Percentiles rank a stretch among this genome's conserved stretches.
Conservation (phyloP, 1,140 invertebrate genomes). For the Mya arenaria region DNA sequence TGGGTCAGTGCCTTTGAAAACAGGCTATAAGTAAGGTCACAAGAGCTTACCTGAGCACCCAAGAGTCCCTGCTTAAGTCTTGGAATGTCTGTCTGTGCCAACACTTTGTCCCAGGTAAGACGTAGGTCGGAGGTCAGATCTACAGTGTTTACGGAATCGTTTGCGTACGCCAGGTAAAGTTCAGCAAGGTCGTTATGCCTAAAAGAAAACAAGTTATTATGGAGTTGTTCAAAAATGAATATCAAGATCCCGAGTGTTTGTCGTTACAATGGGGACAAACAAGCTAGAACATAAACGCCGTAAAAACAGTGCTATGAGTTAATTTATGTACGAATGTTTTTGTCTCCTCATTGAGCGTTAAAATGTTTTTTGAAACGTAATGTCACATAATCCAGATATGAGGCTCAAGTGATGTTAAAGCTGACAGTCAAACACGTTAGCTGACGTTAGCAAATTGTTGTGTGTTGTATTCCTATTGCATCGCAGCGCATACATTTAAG, state of each 20-base stretch:
- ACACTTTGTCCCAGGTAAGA: slow-evolving; percentile 83
- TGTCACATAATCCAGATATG: neutral
- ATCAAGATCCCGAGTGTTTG: neutral
- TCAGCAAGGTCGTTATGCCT: slow-evolving; percentile 95
- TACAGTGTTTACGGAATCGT: slow-evolving; percentile 90
- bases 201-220: slow-evolving; percentile 84
- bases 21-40: too few relatives aligned
- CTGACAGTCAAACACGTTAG: too few relatives aligned
- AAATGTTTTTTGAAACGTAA: too few relatives aligned
- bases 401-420: too few relatives aligned
- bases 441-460: too few relatives aligned
- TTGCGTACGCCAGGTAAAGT: slow-evolving; percentile 90
- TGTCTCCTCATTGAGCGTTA: neutral
- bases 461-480: too few relatives aligned
- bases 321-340: neutral
- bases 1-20: too few relatives aligned
- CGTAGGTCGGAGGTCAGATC: slow-evolving; percentile 89
- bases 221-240: neutral
- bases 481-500: too few relatives aligned
- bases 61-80: slow-evolving; percentile 90
- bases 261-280: neutral
- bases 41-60: slow-evolving; percentile 89
- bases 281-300: neutral
- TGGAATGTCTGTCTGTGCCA: slow-evolving; percentile 95
- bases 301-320: neutral